phyloP scores from a whole-genome alignment of 2,797 vertebrate species.

The Pristis pectinata region DNA sequence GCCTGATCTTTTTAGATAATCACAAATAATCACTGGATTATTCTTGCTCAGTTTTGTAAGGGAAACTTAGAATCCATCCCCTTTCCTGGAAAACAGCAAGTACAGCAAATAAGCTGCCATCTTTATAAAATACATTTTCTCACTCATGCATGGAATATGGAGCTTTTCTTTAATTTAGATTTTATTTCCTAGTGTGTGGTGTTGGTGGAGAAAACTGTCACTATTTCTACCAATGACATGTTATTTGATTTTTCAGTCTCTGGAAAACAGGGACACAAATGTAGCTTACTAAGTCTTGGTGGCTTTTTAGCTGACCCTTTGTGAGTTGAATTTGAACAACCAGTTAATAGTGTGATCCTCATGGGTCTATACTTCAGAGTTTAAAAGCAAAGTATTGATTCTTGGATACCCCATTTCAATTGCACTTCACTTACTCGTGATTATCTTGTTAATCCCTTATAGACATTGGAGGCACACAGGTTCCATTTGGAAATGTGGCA shows the following conservation, averaged over 20 bases:
- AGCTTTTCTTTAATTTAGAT: background rate
- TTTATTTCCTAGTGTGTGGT: background rate
- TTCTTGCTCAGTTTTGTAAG: background rate
- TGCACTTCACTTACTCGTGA: conserved; percentile 60
- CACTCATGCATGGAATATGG: background rate
- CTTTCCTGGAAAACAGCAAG: background rate
- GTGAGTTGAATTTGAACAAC: conserved; percentile 65
- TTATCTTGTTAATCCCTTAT: conserved; percentile 66
- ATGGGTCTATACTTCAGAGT: conserved; percentile 68
- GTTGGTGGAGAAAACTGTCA: background rate
- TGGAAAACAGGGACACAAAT: conserved; percentile 35
- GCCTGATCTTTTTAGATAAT: background rate
- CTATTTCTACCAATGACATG: background rate
- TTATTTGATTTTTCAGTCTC: background rate
- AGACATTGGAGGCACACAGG: conserved; percentile 52
- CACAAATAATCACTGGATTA: background rate
- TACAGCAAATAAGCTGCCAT: background rate
- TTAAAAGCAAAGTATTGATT: conserved; percentile 91
- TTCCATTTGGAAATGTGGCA: conserved; percentile 62
- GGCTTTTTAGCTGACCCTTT: conserved; percentile 46
- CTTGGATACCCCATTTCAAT: conserved; percentile 73
- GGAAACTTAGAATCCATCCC: background rate
- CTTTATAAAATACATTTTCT: background rate
- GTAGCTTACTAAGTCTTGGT: conserved; percentile 22
- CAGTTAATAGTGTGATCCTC: conserved; percentile 71